phyloP scores from a whole-genome alignment of 2,113 vertebrate species.

The Turnix velox region DNA sequence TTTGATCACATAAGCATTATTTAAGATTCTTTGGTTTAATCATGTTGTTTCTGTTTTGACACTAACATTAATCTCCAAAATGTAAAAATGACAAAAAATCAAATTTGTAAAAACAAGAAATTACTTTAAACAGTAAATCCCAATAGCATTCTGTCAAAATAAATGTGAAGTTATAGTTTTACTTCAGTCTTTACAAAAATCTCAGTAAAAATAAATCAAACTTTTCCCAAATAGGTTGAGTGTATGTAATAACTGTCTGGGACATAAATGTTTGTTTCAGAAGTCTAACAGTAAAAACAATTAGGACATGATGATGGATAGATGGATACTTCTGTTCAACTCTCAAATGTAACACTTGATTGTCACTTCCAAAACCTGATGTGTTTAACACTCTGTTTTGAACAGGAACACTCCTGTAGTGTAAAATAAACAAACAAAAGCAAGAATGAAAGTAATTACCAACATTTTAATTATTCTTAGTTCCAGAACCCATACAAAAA shows the following conservation, averaged over 20 bases:
- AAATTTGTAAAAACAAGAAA: background rate
- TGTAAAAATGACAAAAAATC: background rate
- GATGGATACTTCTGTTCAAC: background rate
- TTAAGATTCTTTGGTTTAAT: background rate
- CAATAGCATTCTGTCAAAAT: background rate
- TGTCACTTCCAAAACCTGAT: background rate
- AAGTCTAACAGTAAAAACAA: background rate
- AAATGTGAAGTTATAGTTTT: background rate
- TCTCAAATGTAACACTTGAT: background rate
- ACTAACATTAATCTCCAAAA: background rate
- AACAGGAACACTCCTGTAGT: background rate
- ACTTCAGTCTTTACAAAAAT: background rate
- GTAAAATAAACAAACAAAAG: background rate
- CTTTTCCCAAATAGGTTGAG: background rate
- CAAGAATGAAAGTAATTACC: background rate
- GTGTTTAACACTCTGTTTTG: background rate
- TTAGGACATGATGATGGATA: background rate
- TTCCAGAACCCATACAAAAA: conserved; percentile 83
- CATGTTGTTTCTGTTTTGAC: background rate
- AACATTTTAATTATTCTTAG: conserved; percentile 54
- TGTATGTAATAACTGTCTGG: background rate
- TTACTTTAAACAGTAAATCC: background rate
- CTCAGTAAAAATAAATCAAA: background rate
- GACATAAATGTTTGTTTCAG: background rate
- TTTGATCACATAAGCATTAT: background rate